phyloP scores from a whole-genome alignment of 2,797 vertebrate genomes.

The Muscicapa comitata region DNA sequence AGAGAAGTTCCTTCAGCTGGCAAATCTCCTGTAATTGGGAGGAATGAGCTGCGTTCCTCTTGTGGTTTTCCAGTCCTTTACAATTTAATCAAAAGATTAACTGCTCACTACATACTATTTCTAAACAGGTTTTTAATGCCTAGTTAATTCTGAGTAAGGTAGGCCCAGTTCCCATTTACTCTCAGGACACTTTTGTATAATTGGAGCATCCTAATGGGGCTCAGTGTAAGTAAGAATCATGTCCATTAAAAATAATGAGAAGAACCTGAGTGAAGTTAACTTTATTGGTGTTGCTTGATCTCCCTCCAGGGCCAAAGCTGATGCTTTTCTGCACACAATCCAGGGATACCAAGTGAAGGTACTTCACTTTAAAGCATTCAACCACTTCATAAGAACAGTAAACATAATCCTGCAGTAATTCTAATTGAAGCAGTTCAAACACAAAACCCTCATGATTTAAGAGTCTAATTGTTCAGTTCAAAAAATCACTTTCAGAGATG shows the following conservation, averaged over 20 bases:
- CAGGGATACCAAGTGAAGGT: background rate
- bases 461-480: background rate
- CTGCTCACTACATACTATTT: background rate
- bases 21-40: background rate
- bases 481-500: background rate
- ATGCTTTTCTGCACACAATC: background rate
- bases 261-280: background rate
- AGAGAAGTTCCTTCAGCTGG: constrained; percentile 2
- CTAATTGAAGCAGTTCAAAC: background rate
- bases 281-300: background rate
- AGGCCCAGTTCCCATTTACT: background rate
- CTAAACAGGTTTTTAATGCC: constrained; percentile 43
- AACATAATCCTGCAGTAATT: background rate
- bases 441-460: background rate
- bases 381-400: background rate
- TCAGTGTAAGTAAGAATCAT: background rate
- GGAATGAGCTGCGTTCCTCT: background rate
- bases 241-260: constrained; percentile 35
- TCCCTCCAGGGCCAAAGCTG: background rate
- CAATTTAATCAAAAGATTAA: constrained; percentile 53
- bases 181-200: constrained; percentile 1
- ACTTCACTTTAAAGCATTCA: background rate
- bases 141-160: constrained; percentile 36
- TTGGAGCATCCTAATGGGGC: background rate
- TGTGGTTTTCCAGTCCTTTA: constrained; percentile 28